Conservation (phyloP, 2,797 vertebrate genomes). For the Numenius phaeopus region DNA sequence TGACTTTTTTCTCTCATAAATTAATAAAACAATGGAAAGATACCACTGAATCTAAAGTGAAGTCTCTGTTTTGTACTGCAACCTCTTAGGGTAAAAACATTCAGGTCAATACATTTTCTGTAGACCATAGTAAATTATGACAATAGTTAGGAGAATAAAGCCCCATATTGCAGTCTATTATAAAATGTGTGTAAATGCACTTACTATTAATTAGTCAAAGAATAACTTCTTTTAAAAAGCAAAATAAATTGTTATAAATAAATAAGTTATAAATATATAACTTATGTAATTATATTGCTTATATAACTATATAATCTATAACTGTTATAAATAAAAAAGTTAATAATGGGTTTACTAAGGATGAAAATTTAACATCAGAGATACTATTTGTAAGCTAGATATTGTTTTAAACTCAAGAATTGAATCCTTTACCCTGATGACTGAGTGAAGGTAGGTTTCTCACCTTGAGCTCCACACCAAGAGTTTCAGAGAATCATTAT, state of each 20-base stretch:
- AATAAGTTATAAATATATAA: too few species aligned
- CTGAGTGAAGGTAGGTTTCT: not conserved
- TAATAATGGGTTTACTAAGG: not conserved
- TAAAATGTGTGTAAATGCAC: not conserved
- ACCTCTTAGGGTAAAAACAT: not conserved
- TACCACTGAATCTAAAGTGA: not conserved
- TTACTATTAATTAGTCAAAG: not conserved
- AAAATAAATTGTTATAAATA: not conserved
- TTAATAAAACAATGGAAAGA: not conserved
- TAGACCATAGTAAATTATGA: not conserved
- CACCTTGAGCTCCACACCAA: fast-evolving
- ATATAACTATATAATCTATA: too few species aligned
- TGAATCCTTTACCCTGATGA: not conserved
- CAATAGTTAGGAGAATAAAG: not conserved
- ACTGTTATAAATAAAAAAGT: too few species aligned
- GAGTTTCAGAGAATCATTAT: not conserved
- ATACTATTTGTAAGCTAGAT: not conserved
- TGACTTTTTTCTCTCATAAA: not conserved
- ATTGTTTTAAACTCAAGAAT: not conserved
- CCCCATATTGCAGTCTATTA: not conserved
- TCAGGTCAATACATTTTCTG: not conserved
- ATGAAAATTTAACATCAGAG: not conserved
- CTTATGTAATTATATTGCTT: too few species aligned
- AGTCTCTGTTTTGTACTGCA: not conserved
- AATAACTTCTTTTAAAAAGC: not conserved